Base-by-base conservation (phyloP, 2,888 invertebrate genomes). In the Ornithoptera alexandrae region DNA sequence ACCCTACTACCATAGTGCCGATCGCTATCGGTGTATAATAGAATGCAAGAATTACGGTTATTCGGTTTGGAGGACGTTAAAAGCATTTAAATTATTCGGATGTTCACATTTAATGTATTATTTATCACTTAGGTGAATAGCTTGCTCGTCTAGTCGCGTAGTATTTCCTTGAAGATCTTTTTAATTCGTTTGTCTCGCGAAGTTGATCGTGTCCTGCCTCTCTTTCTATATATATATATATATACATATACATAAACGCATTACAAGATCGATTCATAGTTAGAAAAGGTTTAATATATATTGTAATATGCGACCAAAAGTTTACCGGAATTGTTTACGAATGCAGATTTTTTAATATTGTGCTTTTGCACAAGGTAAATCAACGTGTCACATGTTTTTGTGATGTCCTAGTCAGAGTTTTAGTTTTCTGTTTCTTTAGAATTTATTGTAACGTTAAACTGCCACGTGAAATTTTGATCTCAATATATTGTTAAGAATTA, bases 381-480 rank as follows among this genome's bases (percentile, higher is more conserved):
- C 22, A 60, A 62, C 22, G 59, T 60, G 58, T 67, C 66, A 66
- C 42, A 59, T 69, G 3, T 58, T 64, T 57, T 2, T 46, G 12
- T 12, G 15, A 46, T 12, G 36, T 63, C 64, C 70, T 70, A 70
- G 70, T 70, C 70, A 60, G 59, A 67, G 63, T 63, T 53, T 69
- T 36, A 56, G 53, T 70, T 46, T 67, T n/a, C 57, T 67, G 24
- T n/a, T 46, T 68, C 39, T 62, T 59, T n/a, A 65, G 69, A 65
- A 58, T 62, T 58, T 66, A 72, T 70, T 70, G 72, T 70, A 71
- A 65, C 68, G 46, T 61, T 68, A 42, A 64, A 57, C 65, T 50
- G 63, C 24, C 60, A 70, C 42, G 59, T 65, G 42, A 67, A 61
- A 50, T 64, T 53, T 67, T 73, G 76, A 78, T 76, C 76, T 79